Conservation (phyloP, 1,140 invertebrate genomes). For the Drosophila gunungcola region DNA sequence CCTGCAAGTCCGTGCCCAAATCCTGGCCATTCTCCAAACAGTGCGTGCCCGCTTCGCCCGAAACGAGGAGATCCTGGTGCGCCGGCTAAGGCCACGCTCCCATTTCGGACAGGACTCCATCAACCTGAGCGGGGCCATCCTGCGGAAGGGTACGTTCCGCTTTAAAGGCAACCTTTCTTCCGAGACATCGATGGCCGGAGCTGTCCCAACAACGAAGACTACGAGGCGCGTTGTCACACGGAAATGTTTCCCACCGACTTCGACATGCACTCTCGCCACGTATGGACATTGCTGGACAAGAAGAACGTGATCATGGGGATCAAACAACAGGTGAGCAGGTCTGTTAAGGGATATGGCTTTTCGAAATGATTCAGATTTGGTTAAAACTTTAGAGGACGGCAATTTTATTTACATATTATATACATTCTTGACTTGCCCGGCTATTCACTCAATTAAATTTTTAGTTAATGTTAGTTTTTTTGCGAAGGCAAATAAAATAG, state of each 20-base stretch:
- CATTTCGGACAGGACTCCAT: not conserved
- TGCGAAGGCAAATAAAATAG: too few species aligned
- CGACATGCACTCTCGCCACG: conserved; percentile 57
- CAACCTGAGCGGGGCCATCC: conserved; percentile 45
- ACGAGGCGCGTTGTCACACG: conserved; percentile 50
- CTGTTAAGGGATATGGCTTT: too few species aligned
- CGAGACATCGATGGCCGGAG: conserved; percentile 69
- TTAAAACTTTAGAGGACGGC: too few species aligned
- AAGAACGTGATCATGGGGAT: conserved; percentile 68
- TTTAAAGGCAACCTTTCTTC: conserved; percentile 80
- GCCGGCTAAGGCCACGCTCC: conserved; percentile 38
- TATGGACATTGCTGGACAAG: conserved; percentile 75
- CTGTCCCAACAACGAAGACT: conserved; percentile 79
- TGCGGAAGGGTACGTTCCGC: conserved; percentile 69
- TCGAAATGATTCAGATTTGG: too few species aligned
- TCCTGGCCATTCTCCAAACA: conserved; percentile 34
- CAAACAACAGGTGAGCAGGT: conserved; percentile 68
- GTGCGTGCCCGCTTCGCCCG: conserved; percentile 53
- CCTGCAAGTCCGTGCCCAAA: conserved; percentile 32
- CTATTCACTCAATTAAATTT: too few species aligned
- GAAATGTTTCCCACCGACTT: conserved; percentile 84
- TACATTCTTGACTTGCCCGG: too few species aligned
- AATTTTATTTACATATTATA: too few species aligned
- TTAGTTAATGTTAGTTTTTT: too few species aligned
- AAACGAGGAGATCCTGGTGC: conserved; percentile 60